Evolutionary conservation across 2,113 vertebrate species (phyloP), one percentile per base, ranked within the genome.

Genomic region (Callopanchax toddi): DNA sequence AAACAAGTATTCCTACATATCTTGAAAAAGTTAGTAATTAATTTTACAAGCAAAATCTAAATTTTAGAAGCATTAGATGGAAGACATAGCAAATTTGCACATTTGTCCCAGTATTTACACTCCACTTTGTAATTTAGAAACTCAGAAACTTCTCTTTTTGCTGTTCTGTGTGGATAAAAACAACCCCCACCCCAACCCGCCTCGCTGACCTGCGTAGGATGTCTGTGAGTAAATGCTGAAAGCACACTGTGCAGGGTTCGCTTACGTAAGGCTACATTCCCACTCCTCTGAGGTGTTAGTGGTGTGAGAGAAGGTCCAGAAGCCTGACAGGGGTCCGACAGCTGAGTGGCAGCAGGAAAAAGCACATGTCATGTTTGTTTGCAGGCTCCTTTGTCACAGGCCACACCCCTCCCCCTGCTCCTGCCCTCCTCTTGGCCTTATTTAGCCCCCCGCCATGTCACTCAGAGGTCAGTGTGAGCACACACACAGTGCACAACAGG

Each of bases 381-480:
- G 84, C 76, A 79, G 51, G 71, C 64, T 78, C 64, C 64, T 86
- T 89, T 91, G 87, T 91, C 83, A 83, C 60, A 39, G 43, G 40
- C 79, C 73, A 58, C 67, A 43, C 71, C 57, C 68, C 84, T 52
- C 74, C 51, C 58, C 53, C 61, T 49, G 69, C 77, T 72, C 77
- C 79, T 80, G 79, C 70, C 90, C 86, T 87, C 78, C 25, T 76
- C 69, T 69, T 86, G 77, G 79, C 79, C 85, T 90, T 83, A 91
- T 86, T 87, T 87, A 89, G 89, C 84, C 88, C 74, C 79, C 79
- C 50, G 29, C 67, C 50, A 73, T 90, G 84, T 93, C 84, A 91
- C 76, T 34, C 61, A 82, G 78, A 87, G 95, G 94, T 94, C 93
- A 95, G 91, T 90, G 91, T 87, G 86, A 91, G 89, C 62, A 84